Evolutionary conservation across 1,140 invertebrate species (phyloP).

Genomic region (Megalonaias nervosa): DNA sequence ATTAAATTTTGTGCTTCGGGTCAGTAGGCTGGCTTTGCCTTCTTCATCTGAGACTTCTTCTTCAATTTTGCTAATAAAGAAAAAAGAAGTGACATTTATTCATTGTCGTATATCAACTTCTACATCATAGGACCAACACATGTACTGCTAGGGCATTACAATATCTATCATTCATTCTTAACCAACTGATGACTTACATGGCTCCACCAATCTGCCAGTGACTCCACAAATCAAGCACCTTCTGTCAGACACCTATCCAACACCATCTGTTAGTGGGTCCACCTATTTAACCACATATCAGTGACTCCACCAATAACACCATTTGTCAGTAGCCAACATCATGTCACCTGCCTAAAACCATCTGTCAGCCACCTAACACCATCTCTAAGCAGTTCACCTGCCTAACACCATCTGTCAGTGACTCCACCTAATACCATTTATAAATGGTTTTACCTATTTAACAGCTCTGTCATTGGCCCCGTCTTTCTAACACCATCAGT

Average conservation of each 20-base stretch:
- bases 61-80: constrained; percentile 65
- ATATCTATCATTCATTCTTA: not conserved
- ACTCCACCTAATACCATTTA: no score
- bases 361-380: no score
- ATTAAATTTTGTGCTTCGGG: constrained; percentile 65
- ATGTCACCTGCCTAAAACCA: no score
- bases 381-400: no score
- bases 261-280: no score
- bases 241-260: not conserved
- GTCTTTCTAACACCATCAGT: no score
- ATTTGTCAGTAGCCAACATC: no score
- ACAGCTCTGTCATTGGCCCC: no score
- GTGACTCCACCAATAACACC: no score
- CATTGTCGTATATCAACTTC: not conserved
- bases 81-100: constrained; percentile 10
- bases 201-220: not conserved
- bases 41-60: constrained; percentile 60
- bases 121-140: not conserved
- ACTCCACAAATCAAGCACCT: not conserved
- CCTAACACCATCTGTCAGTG: no score
- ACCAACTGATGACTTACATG: not conserved
- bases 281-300: no score
- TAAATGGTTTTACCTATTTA: no score
- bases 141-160: not conserved
- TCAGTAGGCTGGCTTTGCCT: constrained; percentile 54